Evolutionary conservation across 2,888 invertebrate genomes (phyloP), one percentile per base, ranked within the genome.

Genomic region (Anoplius nigerrimus): DNA sequence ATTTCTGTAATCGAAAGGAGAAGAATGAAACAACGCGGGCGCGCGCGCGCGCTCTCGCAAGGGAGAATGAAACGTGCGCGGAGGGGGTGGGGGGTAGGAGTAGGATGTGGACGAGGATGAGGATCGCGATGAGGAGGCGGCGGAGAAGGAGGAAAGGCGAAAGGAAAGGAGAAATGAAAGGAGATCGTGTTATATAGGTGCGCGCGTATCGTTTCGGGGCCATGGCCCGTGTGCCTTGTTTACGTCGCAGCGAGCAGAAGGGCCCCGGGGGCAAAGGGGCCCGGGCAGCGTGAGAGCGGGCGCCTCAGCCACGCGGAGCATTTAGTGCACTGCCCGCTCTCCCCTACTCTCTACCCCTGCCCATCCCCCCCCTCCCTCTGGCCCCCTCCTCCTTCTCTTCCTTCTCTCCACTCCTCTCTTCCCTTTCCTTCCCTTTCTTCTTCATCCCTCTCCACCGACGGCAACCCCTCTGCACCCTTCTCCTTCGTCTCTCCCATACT

Each of bases 261-360:
- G 73, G 76, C 71, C 71, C 59, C 20, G 52, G 66, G 52, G 68
- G 62, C 67, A 65, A 59, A 67, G 72, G 75, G 79, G 75, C 67
- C 71, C 70, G 76, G 69, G 78, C 80, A 81, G 75, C 78, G 80
- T 80, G 84, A 82, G 83, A 81, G 75, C 82, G 82, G 75, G 78
- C 79, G 82, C 80, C 80, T 78, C 66, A 65, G 69, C 74, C 76
- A 22, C 45, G 64, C 46, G 76, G 78, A 83, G 82, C 85, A 84
- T 85, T 85, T 85, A 84, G 83, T 84, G 79, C 85, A 72, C 76
- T 78, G 79, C 76, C 79, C 81, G 78, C 83, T 80, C 75, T 70
- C 71, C 71, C 62, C 66, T 56, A 70, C 71, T 64, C 70, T 67
- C 62, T 56, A 65, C 54, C 62, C 57, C 56, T 60, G 53, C 42